phyloP scores from a whole-genome alignment of 2,888 invertebrate species.

The Marronus borbonicus region DNA sequence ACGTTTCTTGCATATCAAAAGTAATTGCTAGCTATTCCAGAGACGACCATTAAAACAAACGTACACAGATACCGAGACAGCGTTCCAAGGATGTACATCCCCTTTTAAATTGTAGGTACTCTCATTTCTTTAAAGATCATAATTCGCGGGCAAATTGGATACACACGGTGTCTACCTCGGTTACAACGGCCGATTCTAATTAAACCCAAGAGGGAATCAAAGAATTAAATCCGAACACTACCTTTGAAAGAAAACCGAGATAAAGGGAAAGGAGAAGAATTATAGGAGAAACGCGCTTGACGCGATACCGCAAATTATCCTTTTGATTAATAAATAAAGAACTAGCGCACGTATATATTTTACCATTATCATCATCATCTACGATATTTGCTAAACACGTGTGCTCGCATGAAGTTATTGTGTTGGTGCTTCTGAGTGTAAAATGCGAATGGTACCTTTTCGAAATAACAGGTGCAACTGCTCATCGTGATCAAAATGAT shows the following conservation, averaged over 20 bases:
- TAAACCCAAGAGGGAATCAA: conserved; percentile 3
- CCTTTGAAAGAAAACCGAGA: background rate
- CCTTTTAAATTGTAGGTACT: conserved; percentile 4
- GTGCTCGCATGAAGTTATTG: background rate
- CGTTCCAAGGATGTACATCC: background rate
- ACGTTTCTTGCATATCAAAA: conserved; percentile 16
- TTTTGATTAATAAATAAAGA: conserved; percentile 19
- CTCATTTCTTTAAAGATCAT: background rate
- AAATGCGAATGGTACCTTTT: background rate
- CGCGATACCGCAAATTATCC: background rate
- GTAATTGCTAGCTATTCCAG: conserved; percentile 25
- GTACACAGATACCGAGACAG: background rate
- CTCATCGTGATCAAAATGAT: background rate
- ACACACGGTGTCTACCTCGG: background rate
- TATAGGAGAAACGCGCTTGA: background rate
- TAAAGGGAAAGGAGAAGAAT: background rate
- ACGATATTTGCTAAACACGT: background rate
- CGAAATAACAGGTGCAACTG: background rate
- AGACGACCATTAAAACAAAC: conserved; percentile 19
- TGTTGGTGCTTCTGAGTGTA: background rate
- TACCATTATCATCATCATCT: background rate
- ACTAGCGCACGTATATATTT: background rate
- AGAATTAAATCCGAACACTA: background rate
- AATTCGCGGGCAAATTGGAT: conserved; percentile 21
- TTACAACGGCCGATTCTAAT: conserved; percentile 11